Evolutionary conservation across 2,113 vertebrate species (phyloP), one percentile per base, ranked within the genome.

Genomic region (Grallaria varia): DNA sequence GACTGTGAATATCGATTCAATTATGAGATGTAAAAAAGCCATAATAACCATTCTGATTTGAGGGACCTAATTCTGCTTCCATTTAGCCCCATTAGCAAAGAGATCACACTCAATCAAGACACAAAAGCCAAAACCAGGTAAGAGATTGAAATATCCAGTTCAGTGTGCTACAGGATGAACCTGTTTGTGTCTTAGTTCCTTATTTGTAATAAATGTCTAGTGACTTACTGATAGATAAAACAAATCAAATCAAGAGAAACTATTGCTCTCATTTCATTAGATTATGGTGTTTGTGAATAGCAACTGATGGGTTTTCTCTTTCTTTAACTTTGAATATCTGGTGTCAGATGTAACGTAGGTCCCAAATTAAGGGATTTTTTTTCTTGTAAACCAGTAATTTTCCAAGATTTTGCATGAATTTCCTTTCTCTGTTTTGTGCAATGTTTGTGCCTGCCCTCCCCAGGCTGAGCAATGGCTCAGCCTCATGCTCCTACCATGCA

Each of bases 21-120:
- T 76, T 56, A 64, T 62, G 15, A 8, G 8, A 60, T 69, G 8
- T 50, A 66, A 79, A 89, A 89, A 82, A 76, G 5, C 6, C 45
- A 45, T 49, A 85, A 58, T 35, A 87, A 24, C 28, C 28, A 49
- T 27, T 10, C 25, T 87, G 18, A 22, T 79, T 80, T 79, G 49
- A 78, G 64, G 86, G 67, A 68, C 6, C n/a, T 56, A 49, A 79
- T 91, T 89, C 53, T 73, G 28, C 14, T 73, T 68, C 62, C 23
- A 73, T 91, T 76, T 85, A 83, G 58, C 30, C 63, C 53, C 31
- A 47, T 73, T 73, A 91, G 37, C 76, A 72, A 87, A 84, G 44
- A 40, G 49, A 92, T 62, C 37, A 55, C 13, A 35, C 14, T 79
- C 27, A 44, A 44, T 59, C 25, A 73, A 72, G 62, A 59, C 35